Conservation (phyloP, 2,113 vertebrate genomes). For the Chloropsis cyanopogon region DNA sequence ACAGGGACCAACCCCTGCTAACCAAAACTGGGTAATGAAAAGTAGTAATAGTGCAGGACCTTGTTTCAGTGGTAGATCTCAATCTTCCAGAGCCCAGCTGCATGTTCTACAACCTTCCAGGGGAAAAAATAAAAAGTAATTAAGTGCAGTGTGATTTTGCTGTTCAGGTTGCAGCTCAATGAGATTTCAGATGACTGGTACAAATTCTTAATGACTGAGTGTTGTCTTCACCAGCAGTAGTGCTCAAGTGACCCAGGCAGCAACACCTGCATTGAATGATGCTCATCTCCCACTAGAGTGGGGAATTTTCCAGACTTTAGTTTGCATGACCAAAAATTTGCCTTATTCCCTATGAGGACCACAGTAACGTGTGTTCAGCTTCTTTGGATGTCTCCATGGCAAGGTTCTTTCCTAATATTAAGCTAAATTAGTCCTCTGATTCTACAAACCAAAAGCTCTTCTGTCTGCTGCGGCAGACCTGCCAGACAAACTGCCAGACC, state of each 20-base stretch:
- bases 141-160: neutral
- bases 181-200: neutral
- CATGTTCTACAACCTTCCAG: neutral
- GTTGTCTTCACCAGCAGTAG: neutral
- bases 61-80: neutral
- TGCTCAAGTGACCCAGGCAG: neutral
- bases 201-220: neutral
- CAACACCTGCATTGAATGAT: accelerated
- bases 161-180: neutral
- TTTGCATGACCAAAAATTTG: neutral
- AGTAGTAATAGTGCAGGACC: neutral
- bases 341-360: neutral
- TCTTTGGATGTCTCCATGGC: neutral
- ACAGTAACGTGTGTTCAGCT: accelerated
- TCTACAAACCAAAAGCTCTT: neutral
- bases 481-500: no score
- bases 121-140: neutral
- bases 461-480: neutral
- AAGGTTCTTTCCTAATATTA: neutral
- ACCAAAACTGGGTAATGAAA: neutral
- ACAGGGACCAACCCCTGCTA: neutral
- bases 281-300: neutral
- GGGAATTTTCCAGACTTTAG: neutral
- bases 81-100: neutral
- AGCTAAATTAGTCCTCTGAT: neutral